Percentiles rank a stretch among this genome's conserved stretches.
Evolutionary conservation across 2,888 invertebrate genomes (phyloP).

Genomic region (Liposcelis brunnea): DNA sequence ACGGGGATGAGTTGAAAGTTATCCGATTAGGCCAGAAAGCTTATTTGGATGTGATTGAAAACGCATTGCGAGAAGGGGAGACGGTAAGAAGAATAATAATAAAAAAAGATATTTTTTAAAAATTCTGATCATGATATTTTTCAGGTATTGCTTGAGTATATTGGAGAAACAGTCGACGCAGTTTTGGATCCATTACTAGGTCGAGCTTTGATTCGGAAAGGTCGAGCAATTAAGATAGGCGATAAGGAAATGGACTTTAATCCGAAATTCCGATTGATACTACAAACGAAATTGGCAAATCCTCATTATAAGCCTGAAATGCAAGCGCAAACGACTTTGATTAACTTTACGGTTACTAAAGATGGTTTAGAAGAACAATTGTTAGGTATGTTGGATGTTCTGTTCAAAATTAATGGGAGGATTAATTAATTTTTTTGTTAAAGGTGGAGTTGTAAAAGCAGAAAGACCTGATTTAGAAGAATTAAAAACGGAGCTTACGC

Average conservation of each 20-base stretch:
- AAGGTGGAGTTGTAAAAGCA: constrained; percentile 67
- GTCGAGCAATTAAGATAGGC: constrained; percentile 64
- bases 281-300: constrained; percentile 88
- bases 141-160: constrained; percentile 65
- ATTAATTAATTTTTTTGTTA: not conserved
- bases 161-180: constrained; percentile 76
- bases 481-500: constrained; percentile 58
- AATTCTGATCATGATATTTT: not conserved
- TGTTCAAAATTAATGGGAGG: too few species aligned
- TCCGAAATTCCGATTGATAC: constrained; percentile 58
- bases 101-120: not conserved
- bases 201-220: constrained; percentile 74
- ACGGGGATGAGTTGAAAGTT: constrained; percentile 51
- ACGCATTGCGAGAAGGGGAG: constrained; percentile 53
- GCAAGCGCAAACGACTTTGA: constrained; percentile 89
- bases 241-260: constrained; percentile 85
- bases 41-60: constrained; percentile 70
- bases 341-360: constrained; percentile 87
- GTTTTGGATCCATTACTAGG: constrained; percentile 80
- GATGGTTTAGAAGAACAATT: constrained; percentile 89
- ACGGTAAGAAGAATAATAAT: constrained; percentile 22
- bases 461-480: constrained; percentile 83
- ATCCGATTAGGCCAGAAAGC: constrained; percentile 63
- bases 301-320: constrained; percentile 94
- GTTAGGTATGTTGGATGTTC: constrained; percentile 37